Conservation (phyloP, 1,140 invertebrate species). For the Aleiodes sp. region DNA sequence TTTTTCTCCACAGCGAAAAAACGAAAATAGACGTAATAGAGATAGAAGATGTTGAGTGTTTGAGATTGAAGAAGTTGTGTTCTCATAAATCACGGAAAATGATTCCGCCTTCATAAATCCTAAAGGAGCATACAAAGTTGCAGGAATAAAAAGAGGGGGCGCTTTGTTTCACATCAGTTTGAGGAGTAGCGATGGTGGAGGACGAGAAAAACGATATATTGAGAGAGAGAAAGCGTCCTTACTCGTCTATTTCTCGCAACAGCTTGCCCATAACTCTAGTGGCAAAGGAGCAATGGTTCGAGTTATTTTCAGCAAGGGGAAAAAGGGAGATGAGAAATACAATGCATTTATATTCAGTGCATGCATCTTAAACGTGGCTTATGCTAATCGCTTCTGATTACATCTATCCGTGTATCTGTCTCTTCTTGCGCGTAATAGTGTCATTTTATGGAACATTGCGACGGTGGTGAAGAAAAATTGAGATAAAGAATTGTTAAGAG, state of each 20-base stretch:
- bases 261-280: constrained; percentile 35
- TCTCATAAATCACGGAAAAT: constrained; percentile 21
- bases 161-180: neutral
- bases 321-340: neutral
- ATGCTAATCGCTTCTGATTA: constrained; percentile 27
- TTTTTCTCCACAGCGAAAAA: too few relatives aligned
- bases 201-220: constrained; percentile 3
- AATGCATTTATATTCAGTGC: constrained; percentile 32
- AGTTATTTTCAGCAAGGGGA: neutral
- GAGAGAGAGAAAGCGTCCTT: neutral
- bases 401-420: neutral
- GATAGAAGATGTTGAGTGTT: neutral
- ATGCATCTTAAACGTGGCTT: constrained; percentile 34
- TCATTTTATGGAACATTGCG: too few relatives aligned
- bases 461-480: too few relatives aligned
- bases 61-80: constrained; percentile 2
- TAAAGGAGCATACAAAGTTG: neutral
- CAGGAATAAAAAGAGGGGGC: neutral
- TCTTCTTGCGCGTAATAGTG: neutral
- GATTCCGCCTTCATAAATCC: constrained; percentile 1
- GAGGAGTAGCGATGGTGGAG: neutral
- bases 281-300: neutral
- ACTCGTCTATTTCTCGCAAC: constrained; percentile 31
- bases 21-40: neutral
- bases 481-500: too few relatives aligned